A percentile compares a stretch with the other conserved stretches of the same genome.
Conservation (phyloP, 2,888 invertebrate species). For the Catonia carolina region DNA sequence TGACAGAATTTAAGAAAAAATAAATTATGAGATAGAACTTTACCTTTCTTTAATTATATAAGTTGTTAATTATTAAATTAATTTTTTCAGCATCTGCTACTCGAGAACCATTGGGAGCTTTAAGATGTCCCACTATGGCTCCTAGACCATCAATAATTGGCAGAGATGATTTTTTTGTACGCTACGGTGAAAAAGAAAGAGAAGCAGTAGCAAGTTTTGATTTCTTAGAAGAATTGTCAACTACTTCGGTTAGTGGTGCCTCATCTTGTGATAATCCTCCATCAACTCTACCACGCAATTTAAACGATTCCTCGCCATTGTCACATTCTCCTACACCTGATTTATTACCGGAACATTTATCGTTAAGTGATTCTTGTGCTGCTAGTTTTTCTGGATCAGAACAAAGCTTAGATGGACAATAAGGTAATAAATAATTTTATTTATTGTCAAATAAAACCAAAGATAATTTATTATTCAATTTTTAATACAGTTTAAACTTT, state of each 20-base stretch:
- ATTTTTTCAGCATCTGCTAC: conserved; percentile 38
- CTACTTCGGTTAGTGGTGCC: conserved; percentile 39
- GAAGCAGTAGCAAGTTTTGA: conserved; percentile 74
- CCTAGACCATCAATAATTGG: conserved; percentile 65
- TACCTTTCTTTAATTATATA: no score
- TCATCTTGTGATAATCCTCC: conserved; percentile 23
- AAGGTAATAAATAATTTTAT: no score
- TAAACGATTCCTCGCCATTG: conserved; percentile 16
- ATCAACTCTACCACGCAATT: conserved; percentile 4
- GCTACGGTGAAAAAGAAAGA: conserved; percentile 68
- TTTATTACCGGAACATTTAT: conserved; percentile 18
- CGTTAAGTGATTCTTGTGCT: conserved; percentile 30
- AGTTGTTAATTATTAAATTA: no score
- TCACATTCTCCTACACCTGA: conserved; percentile 9
- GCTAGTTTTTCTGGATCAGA: conserved; percentile 24
- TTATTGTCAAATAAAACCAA: no score
- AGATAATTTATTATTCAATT: no score
- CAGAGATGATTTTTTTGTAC: conserved; percentile 67
- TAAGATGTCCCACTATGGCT: conserved; percentile 39
- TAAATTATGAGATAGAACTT: no score
- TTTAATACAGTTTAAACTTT: no score
- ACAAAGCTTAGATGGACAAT: conserved; percentile 11
- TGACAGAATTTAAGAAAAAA: no score
- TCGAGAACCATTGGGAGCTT: conserved; percentile 41
- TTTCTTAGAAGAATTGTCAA: conserved; percentile 63